Conservation (phyloP, 2,113 vertebrate genomes). For the Ptilorrhoa leucosticta region DNA sequence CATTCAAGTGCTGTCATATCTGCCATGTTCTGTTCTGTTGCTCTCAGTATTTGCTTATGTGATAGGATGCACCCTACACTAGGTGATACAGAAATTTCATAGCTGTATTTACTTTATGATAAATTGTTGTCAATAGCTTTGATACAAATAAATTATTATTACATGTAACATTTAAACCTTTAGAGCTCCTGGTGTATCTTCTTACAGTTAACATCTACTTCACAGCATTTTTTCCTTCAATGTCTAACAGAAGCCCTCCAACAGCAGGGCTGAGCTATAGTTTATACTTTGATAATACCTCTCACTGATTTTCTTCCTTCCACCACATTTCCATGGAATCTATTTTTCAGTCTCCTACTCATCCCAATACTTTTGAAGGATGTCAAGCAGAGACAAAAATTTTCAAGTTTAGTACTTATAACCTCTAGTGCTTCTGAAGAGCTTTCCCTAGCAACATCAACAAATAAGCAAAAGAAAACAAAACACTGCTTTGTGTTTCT, state of each 20-base stretch:
- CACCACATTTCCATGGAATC: neutral
- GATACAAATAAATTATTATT: neutral
- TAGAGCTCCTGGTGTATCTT: neutral
- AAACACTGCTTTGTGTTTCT: neutral
- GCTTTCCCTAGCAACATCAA: neutral
- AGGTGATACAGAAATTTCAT: neutral
- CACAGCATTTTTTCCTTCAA: neutral
- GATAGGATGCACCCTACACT: neutral
- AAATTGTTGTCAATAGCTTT: neutral
- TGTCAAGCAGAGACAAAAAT: neutral
- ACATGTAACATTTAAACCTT: neutral
- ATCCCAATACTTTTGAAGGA: neutral
- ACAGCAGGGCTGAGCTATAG: neutral
- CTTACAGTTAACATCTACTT: neutral
- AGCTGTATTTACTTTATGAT: neutral
- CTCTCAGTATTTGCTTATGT: neutral
- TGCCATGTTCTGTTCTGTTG: neutral
- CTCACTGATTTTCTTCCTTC: neutral
- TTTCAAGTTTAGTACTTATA: neutral
- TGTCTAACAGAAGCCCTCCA: neutral
- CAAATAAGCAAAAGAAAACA: neutral
- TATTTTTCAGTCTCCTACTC: neutral
- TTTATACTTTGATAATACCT: neutral
- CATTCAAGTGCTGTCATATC: neutral
- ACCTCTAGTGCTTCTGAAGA: neutral